A percentile compares a stretch with the other conserved stretches of the same genome.
Evolutionary conservation across 1,140 invertebrate species (phyloP).

Genomic region (Drosophila nigrodunni): DNA sequence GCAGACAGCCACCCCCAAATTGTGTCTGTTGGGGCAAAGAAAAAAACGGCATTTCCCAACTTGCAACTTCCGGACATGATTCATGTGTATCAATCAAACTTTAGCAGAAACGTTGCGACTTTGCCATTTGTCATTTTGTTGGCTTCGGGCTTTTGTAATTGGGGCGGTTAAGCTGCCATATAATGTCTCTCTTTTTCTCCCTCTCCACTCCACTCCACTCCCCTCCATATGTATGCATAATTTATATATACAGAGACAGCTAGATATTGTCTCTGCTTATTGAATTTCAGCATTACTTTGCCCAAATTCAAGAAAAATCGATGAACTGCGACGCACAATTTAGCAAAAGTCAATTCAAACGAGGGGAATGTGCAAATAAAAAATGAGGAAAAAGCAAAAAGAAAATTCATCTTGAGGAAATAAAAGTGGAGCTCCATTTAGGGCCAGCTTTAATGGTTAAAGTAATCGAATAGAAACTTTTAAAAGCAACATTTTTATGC

Average conservation of each 20-base stretch:
- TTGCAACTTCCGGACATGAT: conserved; percentile 60
- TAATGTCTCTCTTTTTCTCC: background rate
- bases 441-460: background rate
- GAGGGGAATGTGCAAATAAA: background rate
- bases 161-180: conserved; percentile 42
- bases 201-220: background rate
- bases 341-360: conserved; percentile 5
- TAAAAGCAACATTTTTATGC: no score
- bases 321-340: conserved; percentile 51
- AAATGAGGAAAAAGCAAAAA: background rate
- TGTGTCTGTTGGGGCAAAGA: background rate
- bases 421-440: background rate
- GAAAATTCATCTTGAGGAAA: background rate
- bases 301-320: conserved; percentile 58
- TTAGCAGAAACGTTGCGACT: conserved; percentile 35
- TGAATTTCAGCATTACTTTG: conserved; percentile 22
- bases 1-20: conserved; percentile 9
- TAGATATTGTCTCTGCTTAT: conserved; percentile 5
- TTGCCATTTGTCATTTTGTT: conserved; percentile 48
- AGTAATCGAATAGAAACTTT: background rate
- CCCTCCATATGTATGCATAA: background rate
- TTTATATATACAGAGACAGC: background rate
- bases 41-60: conserved; percentile 7
- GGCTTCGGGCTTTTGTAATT: conserved; percentile 53
- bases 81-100: conserved; percentile 77